Evolutionary conservation across 2,888 invertebrate genomes (phyloP), one percentile per base, ranked within the genome.

Genomic region (Callimorpha dominula): DNA sequence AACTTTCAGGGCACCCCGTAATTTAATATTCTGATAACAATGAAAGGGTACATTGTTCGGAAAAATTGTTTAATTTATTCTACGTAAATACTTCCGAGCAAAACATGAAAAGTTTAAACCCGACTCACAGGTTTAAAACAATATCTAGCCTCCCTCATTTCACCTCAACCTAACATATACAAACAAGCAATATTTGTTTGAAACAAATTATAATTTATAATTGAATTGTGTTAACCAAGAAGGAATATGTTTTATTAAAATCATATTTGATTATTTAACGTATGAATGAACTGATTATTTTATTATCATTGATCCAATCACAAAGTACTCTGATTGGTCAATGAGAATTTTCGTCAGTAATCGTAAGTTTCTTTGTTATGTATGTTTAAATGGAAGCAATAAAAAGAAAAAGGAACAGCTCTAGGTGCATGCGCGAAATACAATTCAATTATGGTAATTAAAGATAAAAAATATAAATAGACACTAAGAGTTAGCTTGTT

Each of bases 21-120:
- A 60, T 60, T 60, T 60, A 31, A 60, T 60, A 60, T 60, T 60
- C 31, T 14, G 31, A 20, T 14, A 31, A 31, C 31, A 31, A 31
- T 31, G 31, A 31, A 60, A 20, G 20, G 12, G 12, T 4, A 60
- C 20, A 60, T 60, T 46, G 43, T 46, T 46, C 4, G 57, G 31
- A 60, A 60, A 60, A 12, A 31, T 60, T 60, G 31, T 60, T 60
- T 60, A 65, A 65, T 31, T 65, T 31, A 50, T 65, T 50, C 50
- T 9, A 49, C 31, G 20, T 65, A 49, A 65, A 50, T 31, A 17
- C 49, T 11, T 17, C 49, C 31, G 50, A 65, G 50, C 49, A 31
- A 65, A 31, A 50, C 50, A 31, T 20, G 15, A 15, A 31, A 14
- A 43, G 43, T 49, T 49, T 65, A 15, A 60, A 5, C 31, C 31